A percentile compares a stretch with the other conserved stretches of the same genome.
These are phyloP conservation scores for Sarcophaga carnaria DNA, from an alignment of 2,888 invertebrate species.

Conservation along the genomic window DNA sequence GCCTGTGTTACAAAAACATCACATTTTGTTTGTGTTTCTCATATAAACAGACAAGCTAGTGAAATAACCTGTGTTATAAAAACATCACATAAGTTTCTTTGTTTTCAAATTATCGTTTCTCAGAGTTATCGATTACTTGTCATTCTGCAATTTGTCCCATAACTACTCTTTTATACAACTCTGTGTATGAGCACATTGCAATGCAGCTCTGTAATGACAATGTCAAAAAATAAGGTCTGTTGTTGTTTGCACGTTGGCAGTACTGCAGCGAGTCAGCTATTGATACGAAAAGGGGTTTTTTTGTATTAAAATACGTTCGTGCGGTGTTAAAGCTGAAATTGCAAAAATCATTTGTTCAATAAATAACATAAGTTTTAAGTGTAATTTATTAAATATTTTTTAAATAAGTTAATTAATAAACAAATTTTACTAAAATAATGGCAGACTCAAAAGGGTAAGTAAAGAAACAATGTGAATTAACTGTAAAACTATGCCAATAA, in stretches of 20 bases:
- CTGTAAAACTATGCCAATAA: conserved; percentile 5
- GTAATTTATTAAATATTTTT: conserved; percentile 63
- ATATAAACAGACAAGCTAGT: too few species aligned
- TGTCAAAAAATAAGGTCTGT: conserved; percentile 62
- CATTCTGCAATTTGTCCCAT: not conserved
- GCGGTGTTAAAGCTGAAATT: conserved; percentile 49
- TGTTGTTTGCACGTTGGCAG: conserved; percentile 63
- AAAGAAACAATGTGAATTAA: conserved; percentile 33
- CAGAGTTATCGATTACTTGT: not conserved
- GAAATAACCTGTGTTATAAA: too few species aligned
- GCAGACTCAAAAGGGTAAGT: conserved; percentile 82
- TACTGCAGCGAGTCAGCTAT: conserved; percentile 67
- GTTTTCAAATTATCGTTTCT: not conserved
- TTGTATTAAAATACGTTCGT: conserved; percentile 63
- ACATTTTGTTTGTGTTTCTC: too few species aligned
- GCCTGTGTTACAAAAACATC: too few species aligned
- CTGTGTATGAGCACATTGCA: not conserved
- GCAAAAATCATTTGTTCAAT: conserved; percentile 34
- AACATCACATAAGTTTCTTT: not conserved
- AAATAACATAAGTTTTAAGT: conserved; percentile 61
- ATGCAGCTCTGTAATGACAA: conserved; percentile 65
- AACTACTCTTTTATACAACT: conserved; percentile 12
- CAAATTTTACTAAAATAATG: conserved; percentile 75
- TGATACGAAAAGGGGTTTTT: conserved; percentile 56
- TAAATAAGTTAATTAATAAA: conserved; percentile 68